phyloP scores from a whole-genome alignment of 2,888 invertebrate genomes.

The Portevinia maculata region DNA sequence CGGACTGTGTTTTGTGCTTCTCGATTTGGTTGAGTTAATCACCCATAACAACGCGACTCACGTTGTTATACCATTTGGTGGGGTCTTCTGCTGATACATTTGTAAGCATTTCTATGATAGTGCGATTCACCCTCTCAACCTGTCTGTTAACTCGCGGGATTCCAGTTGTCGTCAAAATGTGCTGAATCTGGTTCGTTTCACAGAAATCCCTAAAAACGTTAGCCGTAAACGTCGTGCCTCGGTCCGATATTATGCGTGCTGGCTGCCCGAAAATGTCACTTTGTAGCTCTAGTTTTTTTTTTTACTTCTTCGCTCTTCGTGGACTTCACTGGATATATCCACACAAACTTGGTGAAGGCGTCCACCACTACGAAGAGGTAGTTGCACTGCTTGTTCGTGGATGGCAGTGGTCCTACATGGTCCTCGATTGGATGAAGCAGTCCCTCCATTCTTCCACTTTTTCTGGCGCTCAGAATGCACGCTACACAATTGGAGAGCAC shows the following conservation, averaged over 20 bases:
- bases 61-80: constrained; percentile 10
- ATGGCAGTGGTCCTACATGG: neutral
- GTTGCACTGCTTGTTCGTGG: neutral
- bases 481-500: too few relatives aligned
- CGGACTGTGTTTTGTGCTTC: constrained; percentile 12
- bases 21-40: constrained; percentile 1
- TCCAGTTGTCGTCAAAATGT: constrained; percentile 32
- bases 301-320: neutral
- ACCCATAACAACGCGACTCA: constrained; percentile 29
- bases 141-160: constrained; percentile 46
- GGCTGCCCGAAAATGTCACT: constrained; percentile 48
- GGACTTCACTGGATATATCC: constrained; percentile 5
- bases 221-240: constrained; percentile 52
- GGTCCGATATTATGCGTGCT: constrained; percentile 41
- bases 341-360: neutral
- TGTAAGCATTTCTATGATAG: constrained; percentile 6
- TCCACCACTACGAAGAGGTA: neutral
- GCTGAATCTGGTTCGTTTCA: constrained; percentile 10
- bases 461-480: too few relatives aligned
- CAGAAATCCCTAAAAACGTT: constrained; percentile 47
- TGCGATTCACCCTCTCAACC: constrained; percentile 14
- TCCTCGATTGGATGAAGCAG: too few relatives aligned
- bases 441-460: too few relatives aligned
- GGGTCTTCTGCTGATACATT: neutral
- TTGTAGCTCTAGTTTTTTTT: neutral